Evolutionary conservation across 2,888 invertebrate genomes (phyloP), one percentile per base, ranked within the genome.

Genomic region (Drosophila siamana): DNA sequence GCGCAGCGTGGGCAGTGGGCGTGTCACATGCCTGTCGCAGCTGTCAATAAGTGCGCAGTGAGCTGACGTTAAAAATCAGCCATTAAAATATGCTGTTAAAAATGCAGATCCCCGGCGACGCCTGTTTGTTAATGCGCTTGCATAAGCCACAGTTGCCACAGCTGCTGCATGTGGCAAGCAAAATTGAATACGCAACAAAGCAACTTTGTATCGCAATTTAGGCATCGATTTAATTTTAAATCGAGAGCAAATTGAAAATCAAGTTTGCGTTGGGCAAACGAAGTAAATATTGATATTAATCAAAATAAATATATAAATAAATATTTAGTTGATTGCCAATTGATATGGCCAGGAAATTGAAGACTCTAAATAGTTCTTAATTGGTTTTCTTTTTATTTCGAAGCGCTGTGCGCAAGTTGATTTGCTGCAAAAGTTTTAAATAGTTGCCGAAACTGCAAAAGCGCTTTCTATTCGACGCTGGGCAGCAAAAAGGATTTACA

Each of bases 81-180:
- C 86, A 84, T 84, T 84, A 88, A 84, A 84, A 84, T 88, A 83
- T 86, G 86, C 80, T 83, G 83, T 88, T 88, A 88, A 88, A 65
- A 88, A 86, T 86, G 83, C 88, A 84, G 83, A 79, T 61, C 41
- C 57, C 78, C 59, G 41, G 44, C 69, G 65, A 46, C 52, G 69
- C 47, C 63, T 63, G 78, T 70, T 82, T 76, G 86, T 88, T 88
- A 83, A 83, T 83, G 83, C 86, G 86, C 59, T 71, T 74, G 83
- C 86, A 86, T 79, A 82, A 79, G 80, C 88, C 70, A 61, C 78
- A 77, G 48, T 47, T 51, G 66, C 52, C 74, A 65, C 73, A 60
- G 36, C 55, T 47, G 43, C 71, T 77, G 81, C 82, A 82, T 63
- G 46, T 79, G 73, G 65, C 76, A 76, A 76, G 76, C 60, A 75